Conservation (phyloP, 2,113 vertebrate genomes). For the Solea senegalensis region DNA sequence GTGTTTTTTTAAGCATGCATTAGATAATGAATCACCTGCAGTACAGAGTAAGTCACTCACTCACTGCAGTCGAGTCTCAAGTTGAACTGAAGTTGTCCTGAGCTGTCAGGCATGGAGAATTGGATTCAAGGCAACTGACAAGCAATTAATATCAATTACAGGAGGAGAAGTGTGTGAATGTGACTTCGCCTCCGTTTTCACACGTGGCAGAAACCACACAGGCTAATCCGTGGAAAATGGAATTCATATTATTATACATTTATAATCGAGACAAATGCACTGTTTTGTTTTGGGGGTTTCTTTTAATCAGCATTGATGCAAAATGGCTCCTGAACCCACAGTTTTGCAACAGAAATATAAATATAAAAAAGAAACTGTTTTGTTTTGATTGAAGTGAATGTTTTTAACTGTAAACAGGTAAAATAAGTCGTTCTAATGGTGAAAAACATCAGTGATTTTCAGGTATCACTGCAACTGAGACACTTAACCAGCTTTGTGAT, state of each 20-base stretch:
- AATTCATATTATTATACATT: no score
- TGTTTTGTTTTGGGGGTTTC: conserved; percentile 22
- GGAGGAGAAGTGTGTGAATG: conserved; percentile 67
- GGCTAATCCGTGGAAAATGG: conserved; percentile 35
- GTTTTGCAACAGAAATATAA: no score
- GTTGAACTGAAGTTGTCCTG: conserved; percentile 33
- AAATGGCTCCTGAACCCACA: no score
- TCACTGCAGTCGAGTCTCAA: conserved; percentile 14
- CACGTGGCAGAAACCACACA: conserved; percentile 4
- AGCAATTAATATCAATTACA: conserved; percentile 82
- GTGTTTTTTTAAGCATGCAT: background rate
- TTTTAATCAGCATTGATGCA: no score
- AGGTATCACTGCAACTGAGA: no score
- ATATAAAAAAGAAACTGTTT: no score
- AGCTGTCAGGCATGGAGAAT: conserved; percentile 55
- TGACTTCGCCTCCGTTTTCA: conserved; percentile 55
- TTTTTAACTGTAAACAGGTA: no score
- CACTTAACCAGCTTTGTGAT: no score
- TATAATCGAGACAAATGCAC: conserved; percentile 50
- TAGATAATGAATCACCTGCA: conserved; percentile 33
- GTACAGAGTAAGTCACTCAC: conserved; percentile 8
- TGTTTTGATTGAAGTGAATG: no score
- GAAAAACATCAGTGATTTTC: no score
- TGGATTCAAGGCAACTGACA: conserved; percentile 64
- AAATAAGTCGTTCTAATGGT: no score